Evolutionary conservation across 2,113 vertebrate species (phyloP).

Genomic region (Pseudorhombus dupliciocellatus): DNA sequence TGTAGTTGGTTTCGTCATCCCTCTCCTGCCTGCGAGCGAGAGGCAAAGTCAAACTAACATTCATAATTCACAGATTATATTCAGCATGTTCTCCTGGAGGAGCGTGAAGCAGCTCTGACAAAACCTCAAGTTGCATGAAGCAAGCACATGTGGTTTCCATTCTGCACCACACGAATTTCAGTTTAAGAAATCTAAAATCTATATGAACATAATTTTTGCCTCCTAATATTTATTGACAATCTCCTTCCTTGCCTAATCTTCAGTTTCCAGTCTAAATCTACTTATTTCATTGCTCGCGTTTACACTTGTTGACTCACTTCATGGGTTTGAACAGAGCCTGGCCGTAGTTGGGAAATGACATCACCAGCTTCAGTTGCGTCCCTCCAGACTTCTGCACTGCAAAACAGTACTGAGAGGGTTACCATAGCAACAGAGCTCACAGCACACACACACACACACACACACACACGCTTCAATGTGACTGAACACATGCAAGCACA

Average conservation of each 20-base stretch:
- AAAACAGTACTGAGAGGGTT: slow-evolving; percentile 45
- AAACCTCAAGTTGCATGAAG: no score
- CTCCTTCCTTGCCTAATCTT: neutral
- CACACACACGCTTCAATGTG: neutral
- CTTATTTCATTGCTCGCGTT: neutral
- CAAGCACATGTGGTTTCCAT: no score
- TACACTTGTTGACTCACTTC: slow-evolving; percentile 79
- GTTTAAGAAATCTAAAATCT: neutral
- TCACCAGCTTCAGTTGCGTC: slow-evolving; percentile 84
- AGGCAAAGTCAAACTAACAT: neutral
- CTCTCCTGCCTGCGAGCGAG: slow-evolving; percentile 79
- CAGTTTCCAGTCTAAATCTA: no score
- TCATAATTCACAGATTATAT: neutral
- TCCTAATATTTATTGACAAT: neutral
- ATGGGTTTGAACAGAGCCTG: slow-evolving; percentile 86
- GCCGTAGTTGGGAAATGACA: slow-evolving; percentile 82
- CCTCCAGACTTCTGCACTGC: slow-evolving; percentile 84
- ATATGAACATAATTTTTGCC: neutral
- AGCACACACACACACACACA: neutral
- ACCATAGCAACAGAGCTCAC: slow-evolving; percentile 49
- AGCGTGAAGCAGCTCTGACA: neutral
- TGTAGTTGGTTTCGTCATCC: slow-evolving; percentile 84
- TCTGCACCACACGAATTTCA: no score
- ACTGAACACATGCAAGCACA: neutral
- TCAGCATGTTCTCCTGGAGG: neutral